phyloP scores from a whole-genome alignment of 2,113 vertebrate genomes.

The Cichladusa arquata region DNA sequence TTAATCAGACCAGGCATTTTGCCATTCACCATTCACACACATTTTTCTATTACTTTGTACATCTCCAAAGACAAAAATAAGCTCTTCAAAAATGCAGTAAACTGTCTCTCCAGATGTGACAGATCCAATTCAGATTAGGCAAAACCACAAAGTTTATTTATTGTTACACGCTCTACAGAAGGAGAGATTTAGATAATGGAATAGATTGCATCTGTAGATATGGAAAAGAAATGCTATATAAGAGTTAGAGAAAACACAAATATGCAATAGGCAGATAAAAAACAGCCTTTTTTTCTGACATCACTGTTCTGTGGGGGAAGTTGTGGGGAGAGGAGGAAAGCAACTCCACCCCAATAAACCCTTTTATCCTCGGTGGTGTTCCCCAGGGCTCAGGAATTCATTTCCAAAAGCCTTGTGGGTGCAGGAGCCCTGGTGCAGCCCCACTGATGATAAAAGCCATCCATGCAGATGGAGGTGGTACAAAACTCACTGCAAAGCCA shows the following conservation, averaged over 20 bases:
- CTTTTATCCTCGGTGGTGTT: background rate
- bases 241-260: background rate
- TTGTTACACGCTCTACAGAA: background rate
- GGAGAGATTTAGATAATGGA: background rate
- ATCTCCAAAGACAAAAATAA: constrained; percentile 4
- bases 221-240: background rate
- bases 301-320: rapidly evolving
- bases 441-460: background rate
- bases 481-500: background rate
- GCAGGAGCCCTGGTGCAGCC: background rate
- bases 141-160: background rate
- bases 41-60: background rate
- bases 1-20: constrained; percentile 34
- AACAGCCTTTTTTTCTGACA: background rate
- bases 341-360: background rate
- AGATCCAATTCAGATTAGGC: background rate
- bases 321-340: background rate
- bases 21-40: background rate
- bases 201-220: background rate
- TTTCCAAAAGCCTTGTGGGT: background rate
- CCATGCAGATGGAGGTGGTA: background rate
- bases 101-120: background rate
- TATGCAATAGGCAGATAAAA: background rate
- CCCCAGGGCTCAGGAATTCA: background rate
- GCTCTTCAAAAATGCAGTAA: background rate